Evolutionary conservation across 2,797 vertebrate genomes (phyloP), one percentile per base, ranked within the genome.

Genomic region (Sebastes variabilis): DNA sequence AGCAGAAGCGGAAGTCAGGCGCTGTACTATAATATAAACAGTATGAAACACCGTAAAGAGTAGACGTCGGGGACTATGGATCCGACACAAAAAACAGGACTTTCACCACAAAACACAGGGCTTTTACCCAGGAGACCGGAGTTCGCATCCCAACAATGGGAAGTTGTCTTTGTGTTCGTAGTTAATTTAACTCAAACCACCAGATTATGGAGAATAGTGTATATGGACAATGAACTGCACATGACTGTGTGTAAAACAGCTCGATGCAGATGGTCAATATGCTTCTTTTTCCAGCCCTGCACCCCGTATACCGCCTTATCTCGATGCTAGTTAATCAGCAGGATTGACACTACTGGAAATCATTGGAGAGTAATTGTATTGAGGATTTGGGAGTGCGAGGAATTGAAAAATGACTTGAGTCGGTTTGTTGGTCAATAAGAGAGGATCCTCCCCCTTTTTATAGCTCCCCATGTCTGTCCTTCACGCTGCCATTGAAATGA

Each of bases 271-370:
- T 74, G 65, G 73, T 92, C 92, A 85, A 80, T 91, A 77, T 75
- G 84, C 82, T 90, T 85, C 84, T 88, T 79, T 87, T 89, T 81
- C 46, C 70, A 72, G 56, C 56, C 77, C 55, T 67, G 69, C 82
- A 66, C 72, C 42, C 79, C 80, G 36, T 46, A 75, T 77, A 70
- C 73, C 82, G 76, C 81, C 80, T 86, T 87, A 88, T 90, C 88
- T 87, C 12, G 80, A 83, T 91, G 81, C 36, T 75, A 87, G 87
- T 91, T 90, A 93, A 94, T 94, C 91, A 88, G 77, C 73, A 62
- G 77, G 70, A 92, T 89, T 87, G 85, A 84, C 81, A 66, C 84
- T 66, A 93, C 92, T 93, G 88, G 90, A 95, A 95, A 95, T 96
- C 93, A 92, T 93, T 95, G 66, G 42, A 36, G 87, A 89, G 85